Evolutionary conservation across 2,113 vertebrate genomes (phyloP), one percentile per base, ranked within the genome.

Genomic region (Strix uralensis): DNA sequence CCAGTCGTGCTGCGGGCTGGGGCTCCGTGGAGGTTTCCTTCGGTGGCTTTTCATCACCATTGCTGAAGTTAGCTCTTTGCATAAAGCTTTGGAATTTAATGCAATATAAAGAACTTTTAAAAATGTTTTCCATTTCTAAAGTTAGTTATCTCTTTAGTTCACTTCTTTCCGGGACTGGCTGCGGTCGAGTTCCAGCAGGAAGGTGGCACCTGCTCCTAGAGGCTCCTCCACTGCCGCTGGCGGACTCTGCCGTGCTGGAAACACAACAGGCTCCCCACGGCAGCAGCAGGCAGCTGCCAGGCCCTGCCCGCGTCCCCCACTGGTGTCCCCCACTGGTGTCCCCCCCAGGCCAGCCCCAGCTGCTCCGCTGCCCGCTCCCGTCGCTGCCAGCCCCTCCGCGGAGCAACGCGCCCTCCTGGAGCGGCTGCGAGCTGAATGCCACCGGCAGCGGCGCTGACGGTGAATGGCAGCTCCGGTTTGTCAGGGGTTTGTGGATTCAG

Each of bases 391-490:
- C 3, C 52, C 47, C 79, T 20, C 34, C n/a, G 63, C 19, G 0
- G 3, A 17, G 57, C 69, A 7, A 0, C 1, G n/a, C 0, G 1
- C 87, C 42, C 47, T 46, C 61, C 74, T 0, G 0, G 55, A 38
- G 74, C 3, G 22, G 69, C 83, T 63, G 75, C 47, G 91, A 47
- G 7, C 66, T 6, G 77, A 18, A 47, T 83, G 80, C 8, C 72
- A 42, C 40, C 42, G 75, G 6, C 49, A 19, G 67, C 55, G 79
- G 40, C 1, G 19, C 78, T 0, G 11, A 3, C 8, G 69, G 23
- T 30, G 87, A 91, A 7, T n/a, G 73, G 61, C 92, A 90, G 78
- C 88, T 79, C 78, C 0, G 3, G 14, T 61, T 42, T 63, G 6
- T 34, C 74, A 32, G 57, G 85, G 51, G 5, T 38, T 70, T 92